Evolutionary conservation across 2,113 vertebrate species (phyloP).

Genomic region (Lanius ludovicianus): DNA sequence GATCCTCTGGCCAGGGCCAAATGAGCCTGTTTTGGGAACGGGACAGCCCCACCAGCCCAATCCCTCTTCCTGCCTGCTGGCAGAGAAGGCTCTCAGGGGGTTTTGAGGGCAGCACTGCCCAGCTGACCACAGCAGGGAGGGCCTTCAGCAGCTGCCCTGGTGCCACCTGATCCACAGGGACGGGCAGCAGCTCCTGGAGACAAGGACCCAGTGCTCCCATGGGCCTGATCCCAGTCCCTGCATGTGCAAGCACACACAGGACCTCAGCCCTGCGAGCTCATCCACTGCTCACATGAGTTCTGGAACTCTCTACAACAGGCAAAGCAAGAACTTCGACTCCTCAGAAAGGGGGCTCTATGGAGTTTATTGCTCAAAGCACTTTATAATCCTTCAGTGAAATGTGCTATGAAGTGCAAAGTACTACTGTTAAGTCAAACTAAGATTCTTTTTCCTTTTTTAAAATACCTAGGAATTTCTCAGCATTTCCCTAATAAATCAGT

Average conservation of each 20-base stretch:
- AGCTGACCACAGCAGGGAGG: neutral
- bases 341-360: neutral
- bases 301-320: neutral
- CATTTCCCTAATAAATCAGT: slow-evolving; percentile 2
- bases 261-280: neutral
- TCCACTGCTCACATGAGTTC: neutral
- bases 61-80: neutral
- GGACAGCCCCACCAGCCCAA: rapidly evolving
- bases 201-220: rapidly evolving
- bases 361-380: slow-evolving; percentile 40
- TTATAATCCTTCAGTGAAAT: neutral
- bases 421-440: neutral
- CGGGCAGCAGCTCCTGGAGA: rapidly evolving
- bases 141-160: neutral
- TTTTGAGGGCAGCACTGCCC: neutral
- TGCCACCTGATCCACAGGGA: rapidly evolving
- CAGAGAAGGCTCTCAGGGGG: neutral
- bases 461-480: neutral
- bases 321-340: neutral
- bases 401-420: neutral
- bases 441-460: neutral
- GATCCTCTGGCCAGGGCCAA: neutral
- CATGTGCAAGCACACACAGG: rapidly evolving
- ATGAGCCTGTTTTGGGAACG: rapidly evolving
- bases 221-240: neutral